Evolutionary conservation across 2,797 vertebrate genomes (phyloP), one percentile per base, ranked within the genome.

Genomic region (Triplophysa yarkandensis): DNA sequence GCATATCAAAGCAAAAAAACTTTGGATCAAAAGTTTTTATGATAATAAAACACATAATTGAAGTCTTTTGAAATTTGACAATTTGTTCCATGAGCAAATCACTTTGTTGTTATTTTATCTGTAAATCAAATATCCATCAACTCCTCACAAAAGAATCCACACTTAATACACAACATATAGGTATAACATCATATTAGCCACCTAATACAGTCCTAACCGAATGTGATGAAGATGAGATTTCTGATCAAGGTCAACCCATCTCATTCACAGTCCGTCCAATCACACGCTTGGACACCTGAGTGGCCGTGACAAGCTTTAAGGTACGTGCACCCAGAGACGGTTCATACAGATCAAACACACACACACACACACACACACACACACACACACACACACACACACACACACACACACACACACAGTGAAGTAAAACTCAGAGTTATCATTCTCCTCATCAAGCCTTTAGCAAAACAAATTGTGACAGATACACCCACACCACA

Each of bases 401-500:
- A 57, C 28, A 25, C 64, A 57, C 5, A 8, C 19, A 10, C 52
- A 57, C 28, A 57, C 41, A 67, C 50, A 44, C 19, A 41, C 6
- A 4, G 50, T 23, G 48, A 46, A 57, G 61, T 66, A 34, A 66
- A 74, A 36, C 63, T 74, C 63, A 50, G 54, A 75, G 63, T 75
- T 75, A 67, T 75, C 64, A 75, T 58, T 60, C 54, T 28, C 64
- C 72, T 75, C 64, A 75, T 75, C 72, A 75, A 61, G 54, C 44
- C 54, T 50, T 68, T 68, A 64, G 54, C 43, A 39, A 75, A 75
- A 75, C 72, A 75, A 58, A 75, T 67, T 60, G 72, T 75, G 72
- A 75, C 72, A 67, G 72, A 75, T 68, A 28, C 71, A 30, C 28
- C 52, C 63, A 52, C 48, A 23, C 50, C 50, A 25, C 48, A 28